Evolutionary conservation across 2,888 invertebrate genomes (phyloP).

Genomic region (Erpobdella octoculata): DNA sequence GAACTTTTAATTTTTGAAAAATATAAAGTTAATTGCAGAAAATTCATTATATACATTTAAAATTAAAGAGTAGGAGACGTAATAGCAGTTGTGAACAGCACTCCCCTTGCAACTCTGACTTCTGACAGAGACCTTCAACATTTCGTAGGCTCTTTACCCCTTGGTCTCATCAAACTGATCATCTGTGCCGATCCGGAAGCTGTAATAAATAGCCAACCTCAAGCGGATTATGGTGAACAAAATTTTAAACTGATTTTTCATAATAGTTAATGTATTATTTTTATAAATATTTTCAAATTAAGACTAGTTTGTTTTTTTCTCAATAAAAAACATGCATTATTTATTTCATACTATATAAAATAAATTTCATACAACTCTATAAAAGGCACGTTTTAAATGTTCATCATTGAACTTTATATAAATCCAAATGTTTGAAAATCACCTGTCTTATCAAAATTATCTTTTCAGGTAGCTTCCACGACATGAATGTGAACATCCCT

Average conservation of each 20-base stretch:
- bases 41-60: not conserved
- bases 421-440: too few species aligned
- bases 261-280: not conserved
- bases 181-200: not conserved
- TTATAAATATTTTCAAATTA: not conserved
- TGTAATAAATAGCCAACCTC: not conserved
- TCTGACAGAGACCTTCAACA: conserved; percentile 44
- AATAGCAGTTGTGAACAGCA: conserved; percentile 43
- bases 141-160: conserved; percentile 42
- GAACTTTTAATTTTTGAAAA: not conserved
- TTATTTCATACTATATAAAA: too few species aligned
- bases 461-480: too few species aligned
- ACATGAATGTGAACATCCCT: not conserved
- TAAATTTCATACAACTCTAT: too few species aligned
- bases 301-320: too few species aligned
- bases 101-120: conserved; percentile 41
- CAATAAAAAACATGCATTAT: too few species aligned
- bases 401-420: too few species aligned
- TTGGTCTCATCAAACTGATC: conserved; percentile 40
- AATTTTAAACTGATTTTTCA: too few species aligned
- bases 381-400: too few species aligned
- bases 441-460: too few species aligned
- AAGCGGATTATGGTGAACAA: not conserved
- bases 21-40: not conserved
- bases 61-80: conserved; percentile 45